phyloP scores from a whole-genome alignment of 2,113 vertebrate species.

The Noctilio leporinus region DNA sequence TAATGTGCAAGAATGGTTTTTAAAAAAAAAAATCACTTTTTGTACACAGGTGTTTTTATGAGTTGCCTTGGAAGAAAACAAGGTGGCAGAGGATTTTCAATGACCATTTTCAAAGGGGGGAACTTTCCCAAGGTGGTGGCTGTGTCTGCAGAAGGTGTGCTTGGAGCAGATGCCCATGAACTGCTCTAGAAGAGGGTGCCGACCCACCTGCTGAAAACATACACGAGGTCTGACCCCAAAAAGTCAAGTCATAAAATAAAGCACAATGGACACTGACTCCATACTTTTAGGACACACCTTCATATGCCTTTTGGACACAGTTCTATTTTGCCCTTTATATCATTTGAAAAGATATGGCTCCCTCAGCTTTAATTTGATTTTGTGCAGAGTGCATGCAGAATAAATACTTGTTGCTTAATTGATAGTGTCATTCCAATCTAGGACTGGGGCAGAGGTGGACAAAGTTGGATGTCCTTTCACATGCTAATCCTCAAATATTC shows the following conservation, averaged over 20 bases:
- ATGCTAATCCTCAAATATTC: constrained; percentile 15
- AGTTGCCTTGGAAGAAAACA: background rate
- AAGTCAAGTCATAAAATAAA: too few species aligned
- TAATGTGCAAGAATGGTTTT: background rate
- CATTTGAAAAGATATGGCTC: constrained; percentile 33
- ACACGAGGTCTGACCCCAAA: too few species aligned
- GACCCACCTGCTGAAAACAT: constrained; percentile 16
- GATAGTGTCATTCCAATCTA: background rate
- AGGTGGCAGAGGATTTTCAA: background rate
- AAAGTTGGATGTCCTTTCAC: background rate
- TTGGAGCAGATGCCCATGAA: constrained; percentile 26
- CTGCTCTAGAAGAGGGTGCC: background rate
- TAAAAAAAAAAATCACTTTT: constrained; percentile 2
- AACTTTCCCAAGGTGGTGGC: background rate
- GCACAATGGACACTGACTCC: too few species aligned
- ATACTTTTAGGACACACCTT: too few species aligned
- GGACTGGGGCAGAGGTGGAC: constrained; percentile 9
- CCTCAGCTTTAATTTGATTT: background rate
- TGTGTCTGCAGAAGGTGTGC: background rate
- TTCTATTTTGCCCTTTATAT: background rate
- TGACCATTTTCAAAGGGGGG: background rate
- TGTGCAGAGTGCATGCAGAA: background rate
- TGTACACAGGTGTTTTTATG: background rate
- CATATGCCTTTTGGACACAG: background rate
- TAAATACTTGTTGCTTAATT: constrained; percentile 25